Conservation (phyloP, 2,797 vertebrate species). For the Trematomus bernacchii region DNA sequence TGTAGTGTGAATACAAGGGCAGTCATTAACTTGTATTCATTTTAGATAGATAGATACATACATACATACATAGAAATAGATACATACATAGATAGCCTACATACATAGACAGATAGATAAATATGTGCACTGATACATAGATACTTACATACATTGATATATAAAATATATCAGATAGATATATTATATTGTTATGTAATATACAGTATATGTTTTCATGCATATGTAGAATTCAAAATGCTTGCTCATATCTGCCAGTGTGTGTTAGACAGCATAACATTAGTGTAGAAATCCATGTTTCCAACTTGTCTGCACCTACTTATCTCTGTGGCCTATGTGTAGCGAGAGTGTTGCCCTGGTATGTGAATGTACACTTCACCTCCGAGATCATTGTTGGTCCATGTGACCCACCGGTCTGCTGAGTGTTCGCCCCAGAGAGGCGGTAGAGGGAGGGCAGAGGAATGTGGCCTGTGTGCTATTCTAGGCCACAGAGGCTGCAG, state of each 20-base stretch:
- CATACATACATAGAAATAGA: slow-evolving; percentile 55
- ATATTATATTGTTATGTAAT: not conserved
- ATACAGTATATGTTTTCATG: not conserved
- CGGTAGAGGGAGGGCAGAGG: slow-evolving; percentile 75
- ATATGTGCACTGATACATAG: slow-evolving; percentile 6
- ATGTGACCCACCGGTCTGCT: slow-evolving; percentile 80
- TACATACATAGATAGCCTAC: slow-evolving; percentile 44
- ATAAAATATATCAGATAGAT: not conserved
- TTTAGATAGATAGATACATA: slow-evolving; percentile 49
- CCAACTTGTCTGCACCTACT: slow-evolving; percentile 26
- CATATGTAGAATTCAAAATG: not conserved
- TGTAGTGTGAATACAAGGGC: not conserved
- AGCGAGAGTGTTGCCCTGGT: slow-evolving; percentile 23
- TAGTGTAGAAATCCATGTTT: slow-evolving; percentile 2
- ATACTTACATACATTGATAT: too few relatives aligned
- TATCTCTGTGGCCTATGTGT: slow-evolving; percentile 16
- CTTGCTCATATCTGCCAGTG: not conserved
- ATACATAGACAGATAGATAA: slow-evolving; percentile 39
- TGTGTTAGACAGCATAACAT: slow-evolving; percentile 2
- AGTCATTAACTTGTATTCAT: not conserved
- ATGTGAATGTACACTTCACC: slow-evolving; percentile 60
- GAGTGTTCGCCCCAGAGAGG: slow-evolving; percentile 64
- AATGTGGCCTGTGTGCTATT: slow-evolving; percentile 82
- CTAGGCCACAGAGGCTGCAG: slow-evolving; percentile 74
- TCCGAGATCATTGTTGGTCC: slow-evolving; percentile 72